These are phyloP conservation scores for Calosoma granatense DNA, from an alignment of 1,140 invertebrate species.

Conservation along the genomic window DNA sequence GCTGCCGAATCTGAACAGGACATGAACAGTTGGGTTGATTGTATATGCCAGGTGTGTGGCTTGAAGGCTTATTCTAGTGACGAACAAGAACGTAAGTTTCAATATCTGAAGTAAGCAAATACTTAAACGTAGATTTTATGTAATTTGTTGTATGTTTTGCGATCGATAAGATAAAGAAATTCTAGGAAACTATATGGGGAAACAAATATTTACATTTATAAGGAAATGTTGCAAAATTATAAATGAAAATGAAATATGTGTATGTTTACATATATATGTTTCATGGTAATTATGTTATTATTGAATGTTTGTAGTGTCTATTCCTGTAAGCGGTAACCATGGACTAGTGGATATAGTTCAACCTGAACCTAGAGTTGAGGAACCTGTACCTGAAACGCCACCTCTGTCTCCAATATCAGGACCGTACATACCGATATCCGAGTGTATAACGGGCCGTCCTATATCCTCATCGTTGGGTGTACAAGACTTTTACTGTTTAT, in stretches of 20 bases:
- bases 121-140: background rate
- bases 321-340: background rate
- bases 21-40: conserved; percentile 92
- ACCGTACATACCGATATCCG: conserved; percentile 75
- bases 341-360: background rate
- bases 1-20: conserved; percentile 82
- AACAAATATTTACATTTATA: too few relatives aligned
- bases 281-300: too few relatives aligned
- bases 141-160: background rate
- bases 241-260: too few relatives aligned
- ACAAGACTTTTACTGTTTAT: conserved; percentile 1
- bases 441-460: conserved; percentile 77
- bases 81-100: conserved; percentile 41
- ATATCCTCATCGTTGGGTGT: conserved; percentile 22
- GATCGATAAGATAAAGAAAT: too few relatives aligned
- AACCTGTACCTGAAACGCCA: conserved; percentile 18
- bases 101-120: background rate
- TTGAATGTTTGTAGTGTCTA: background rate
- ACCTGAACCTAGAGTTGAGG: conserved; percentile 1
- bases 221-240: too few relatives aligned
- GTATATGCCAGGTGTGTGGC: conserved; percentile 85
- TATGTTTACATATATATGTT: too few relatives aligned
- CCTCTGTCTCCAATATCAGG: conserved; percentile 29
- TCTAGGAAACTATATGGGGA: too few relatives aligned
- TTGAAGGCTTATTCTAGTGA: conserved; percentile 68